phyloP scores from a whole-genome alignment of 2,888 invertebrate species.

The Hofmannophila pseudospretella region DNA sequence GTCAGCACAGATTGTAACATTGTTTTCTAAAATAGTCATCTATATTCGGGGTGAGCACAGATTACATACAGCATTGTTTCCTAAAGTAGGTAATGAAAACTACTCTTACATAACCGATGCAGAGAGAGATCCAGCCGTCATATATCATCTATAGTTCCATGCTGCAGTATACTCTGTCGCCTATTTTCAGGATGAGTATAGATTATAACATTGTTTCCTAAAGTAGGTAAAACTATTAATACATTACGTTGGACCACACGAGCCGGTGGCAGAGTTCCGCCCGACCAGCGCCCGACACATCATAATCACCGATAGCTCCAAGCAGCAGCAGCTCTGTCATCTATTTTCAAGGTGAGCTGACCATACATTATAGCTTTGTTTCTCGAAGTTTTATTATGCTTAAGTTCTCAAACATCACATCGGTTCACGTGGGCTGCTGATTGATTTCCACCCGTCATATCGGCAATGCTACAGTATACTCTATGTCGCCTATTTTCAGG shows the following conservation, averaged over 20 bases:
- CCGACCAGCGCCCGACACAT: too few relatives aligned
- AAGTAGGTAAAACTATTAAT: conserved; percentile 49
- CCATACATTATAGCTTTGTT: too few relatives aligned
- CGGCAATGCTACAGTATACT: conserved; percentile 45
- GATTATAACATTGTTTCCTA: too few relatives aligned
- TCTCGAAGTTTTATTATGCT: too few relatives aligned
- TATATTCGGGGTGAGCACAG: too few relatives aligned
- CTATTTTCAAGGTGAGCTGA: too few relatives aligned
- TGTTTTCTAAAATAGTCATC: too few relatives aligned
- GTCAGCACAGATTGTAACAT: too few relatives aligned
- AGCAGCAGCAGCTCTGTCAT: conserved; percentile 47
- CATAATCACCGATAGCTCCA: conserved; percentile 33
- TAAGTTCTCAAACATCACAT: conserved; percentile 47
- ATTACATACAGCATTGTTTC: too few relatives aligned
- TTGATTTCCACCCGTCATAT: conserved; percentile 25
- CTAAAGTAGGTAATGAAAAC: too few relatives aligned
- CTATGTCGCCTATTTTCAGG: conserved; percentile 39
- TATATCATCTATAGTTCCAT: conserved; percentile 37
- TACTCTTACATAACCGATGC: conserved; percentile 46
- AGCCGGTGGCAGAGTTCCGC: conserved; percentile 34
- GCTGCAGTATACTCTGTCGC: conserved; percentile 41
- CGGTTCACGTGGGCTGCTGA: too few relatives aligned
- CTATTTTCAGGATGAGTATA: conserved; percentile 38
- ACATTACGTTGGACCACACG: conserved; percentile 28
- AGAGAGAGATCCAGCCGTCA: conserved; percentile 25